Evolutionary conservation across 1,140 invertebrate genomes (phyloP).

Genomic region (Bombus consobrinus): DNA sequence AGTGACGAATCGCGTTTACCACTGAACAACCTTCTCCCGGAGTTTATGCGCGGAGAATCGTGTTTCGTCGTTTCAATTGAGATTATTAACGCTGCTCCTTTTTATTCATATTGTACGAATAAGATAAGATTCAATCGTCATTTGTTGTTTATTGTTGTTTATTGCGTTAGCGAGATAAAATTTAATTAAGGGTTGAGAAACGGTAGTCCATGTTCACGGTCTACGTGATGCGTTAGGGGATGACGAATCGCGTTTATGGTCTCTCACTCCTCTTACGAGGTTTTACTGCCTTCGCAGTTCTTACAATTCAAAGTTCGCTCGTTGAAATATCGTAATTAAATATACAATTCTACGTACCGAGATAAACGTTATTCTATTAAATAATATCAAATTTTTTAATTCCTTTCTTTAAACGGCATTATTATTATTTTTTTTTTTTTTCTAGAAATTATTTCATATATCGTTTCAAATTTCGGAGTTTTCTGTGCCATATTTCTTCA

Average conservation of each 20-base stretch:
- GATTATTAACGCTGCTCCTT: slow-evolving; percentile 10
- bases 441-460: too few species aligned
- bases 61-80: slow-evolving; percentile 25
- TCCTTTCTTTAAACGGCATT: neutral
- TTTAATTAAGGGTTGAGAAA: neutral
- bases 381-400: neutral
- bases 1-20: slow-evolving; percentile 44
- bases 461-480: too few species aligned
- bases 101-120: neutral
- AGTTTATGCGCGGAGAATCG: slow-evolving; percentile 18
- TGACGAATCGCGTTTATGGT: slow-evolving; percentile 67
- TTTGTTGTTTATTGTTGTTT: neutral
- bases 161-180: neutral
- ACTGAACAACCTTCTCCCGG: neutral
- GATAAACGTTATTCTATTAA: neutral
- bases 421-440: neutral
- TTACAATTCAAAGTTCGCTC: neutral
- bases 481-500: too few species aligned
- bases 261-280: neutral
- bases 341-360: neutral
- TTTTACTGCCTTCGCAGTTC: slow-evolving; percentile 4
- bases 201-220: neutral
- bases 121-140: neutral
- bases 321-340: neutral
- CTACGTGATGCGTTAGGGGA: slow-evolving; percentile 5